A percentile compares a stretch with the other conserved stretches of the same genome.
Evolutionary conservation across 2,113 vertebrate species (phyloP).

Genomic region (Oxyruncus cristatus): DNA sequence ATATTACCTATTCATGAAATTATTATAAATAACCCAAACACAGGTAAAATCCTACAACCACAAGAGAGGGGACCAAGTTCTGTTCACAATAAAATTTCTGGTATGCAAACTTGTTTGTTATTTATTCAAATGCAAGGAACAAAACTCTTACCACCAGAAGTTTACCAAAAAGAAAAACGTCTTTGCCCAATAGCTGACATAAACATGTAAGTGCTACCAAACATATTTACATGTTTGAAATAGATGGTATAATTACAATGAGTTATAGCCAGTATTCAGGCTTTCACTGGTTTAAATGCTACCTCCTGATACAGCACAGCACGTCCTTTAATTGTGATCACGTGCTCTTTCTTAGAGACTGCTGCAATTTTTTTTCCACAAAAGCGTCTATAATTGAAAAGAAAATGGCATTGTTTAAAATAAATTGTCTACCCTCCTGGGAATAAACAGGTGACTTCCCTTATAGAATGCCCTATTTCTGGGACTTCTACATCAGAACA

Average conservation of each 20-base stretch:
- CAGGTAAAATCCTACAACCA: background rate
- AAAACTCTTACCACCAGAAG: background rate
- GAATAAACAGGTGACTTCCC: constrained; percentile 32
- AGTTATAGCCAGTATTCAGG: constrained; percentile 56
- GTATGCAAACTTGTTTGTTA: background rate
- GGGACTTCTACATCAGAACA: background rate
- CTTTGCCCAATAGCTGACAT: constrained; percentile 52
- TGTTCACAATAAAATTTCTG: background rate
- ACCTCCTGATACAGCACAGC: constrained; percentile 48
- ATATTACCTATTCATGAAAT: background rate
- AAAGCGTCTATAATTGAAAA: constrained; percentile 23
- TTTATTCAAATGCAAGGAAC: constrained; percentile 16
- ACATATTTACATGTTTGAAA: constrained; percentile 63
- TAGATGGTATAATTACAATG: constrained; percentile 62
- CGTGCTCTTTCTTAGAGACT: constrained; percentile 25
- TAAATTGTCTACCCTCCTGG: constrained; percentile 31
- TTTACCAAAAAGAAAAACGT: constrained; percentile 28
- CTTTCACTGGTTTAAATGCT: constrained; percentile 40
- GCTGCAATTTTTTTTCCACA: background rate
- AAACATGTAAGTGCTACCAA: constrained; percentile 56
- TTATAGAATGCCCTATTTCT: background rate
- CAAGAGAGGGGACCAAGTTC: background rate
- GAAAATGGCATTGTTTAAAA: constrained; percentile 46
- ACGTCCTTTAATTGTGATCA: constrained; percentile 51
- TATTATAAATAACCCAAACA: background rate